Evolutionary conservation across 2,113 vertebrate species (phyloP).

Genomic region (Chionomys nivalis): DNA sequence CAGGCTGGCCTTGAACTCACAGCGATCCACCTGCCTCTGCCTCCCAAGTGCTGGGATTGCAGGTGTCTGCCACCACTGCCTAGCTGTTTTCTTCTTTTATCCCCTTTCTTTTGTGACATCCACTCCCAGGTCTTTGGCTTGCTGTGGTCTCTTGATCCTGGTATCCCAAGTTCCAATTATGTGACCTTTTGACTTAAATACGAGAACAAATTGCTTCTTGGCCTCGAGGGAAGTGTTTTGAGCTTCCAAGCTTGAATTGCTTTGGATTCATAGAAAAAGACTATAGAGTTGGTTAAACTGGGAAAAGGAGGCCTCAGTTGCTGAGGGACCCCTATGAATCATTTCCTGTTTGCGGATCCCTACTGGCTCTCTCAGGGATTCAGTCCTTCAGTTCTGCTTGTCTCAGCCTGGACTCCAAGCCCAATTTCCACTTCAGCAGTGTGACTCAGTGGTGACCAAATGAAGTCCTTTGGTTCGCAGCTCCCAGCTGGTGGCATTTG

Average conservation of each 20-base stretch:
- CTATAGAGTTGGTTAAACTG: background rate
- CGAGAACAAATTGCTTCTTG: background rate
- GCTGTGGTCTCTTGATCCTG: background rate
- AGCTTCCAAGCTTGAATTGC: background rate
- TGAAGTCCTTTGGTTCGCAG: slow-evolving; percentile 1
- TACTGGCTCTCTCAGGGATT: background rate
- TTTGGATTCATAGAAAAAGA: slow-evolving; percentile 31
- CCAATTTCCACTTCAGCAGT: background rate
- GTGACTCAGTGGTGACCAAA: background rate
- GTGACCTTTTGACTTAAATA: background rate
- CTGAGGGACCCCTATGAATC: slow-evolving; percentile 1
- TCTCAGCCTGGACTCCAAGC: background rate
- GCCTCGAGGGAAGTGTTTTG: slow-evolving; percentile 7
- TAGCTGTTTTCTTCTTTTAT: background rate
- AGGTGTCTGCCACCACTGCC: background rate
- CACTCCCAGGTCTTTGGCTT: background rate
- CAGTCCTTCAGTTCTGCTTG: background rate
- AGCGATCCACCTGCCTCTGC: background rate
- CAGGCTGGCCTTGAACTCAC: background rate
- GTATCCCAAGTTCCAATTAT: background rate
- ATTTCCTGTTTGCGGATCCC: slow-evolving; percentile 44
- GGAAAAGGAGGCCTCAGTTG: background rate
- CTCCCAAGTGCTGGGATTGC: background rate
- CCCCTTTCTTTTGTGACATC: background rate
- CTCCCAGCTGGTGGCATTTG: background rate